Percentiles rank a stretch among this genome's conserved stretches.
These are phyloP conservation scores for Malurus cyaneus DNA, from an alignment of 2,113 vertebrate species.

Conservation along the genomic window DNA sequence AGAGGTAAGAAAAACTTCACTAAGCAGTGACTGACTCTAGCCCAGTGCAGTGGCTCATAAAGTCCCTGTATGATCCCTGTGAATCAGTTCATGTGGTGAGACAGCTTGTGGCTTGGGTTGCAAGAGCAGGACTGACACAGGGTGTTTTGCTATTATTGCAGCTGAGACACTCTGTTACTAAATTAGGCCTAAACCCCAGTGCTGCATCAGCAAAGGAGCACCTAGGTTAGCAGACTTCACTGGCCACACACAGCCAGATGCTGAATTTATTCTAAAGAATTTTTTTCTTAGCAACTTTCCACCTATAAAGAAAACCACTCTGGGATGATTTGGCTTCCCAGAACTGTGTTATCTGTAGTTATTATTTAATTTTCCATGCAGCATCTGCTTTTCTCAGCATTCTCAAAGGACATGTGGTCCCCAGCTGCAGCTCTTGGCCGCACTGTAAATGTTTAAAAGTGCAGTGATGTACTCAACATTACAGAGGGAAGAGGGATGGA, in stretches of 20 bases:
- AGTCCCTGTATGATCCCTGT: not conserved
- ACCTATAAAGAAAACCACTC: not conserved
- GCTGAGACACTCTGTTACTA: not conserved
- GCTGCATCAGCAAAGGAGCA: not conserved
- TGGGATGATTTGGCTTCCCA: not conserved
- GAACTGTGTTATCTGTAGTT: not conserved
- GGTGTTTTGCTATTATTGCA: not conserved
- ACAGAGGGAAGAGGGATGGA: not conserved
- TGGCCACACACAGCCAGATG: not conserved
- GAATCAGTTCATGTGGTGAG: not conserved
- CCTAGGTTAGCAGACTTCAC: not conserved
- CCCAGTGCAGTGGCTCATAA: not conserved
- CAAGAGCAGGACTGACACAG: not conserved
- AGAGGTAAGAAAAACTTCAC: not conserved
- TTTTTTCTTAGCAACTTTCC: not conserved
- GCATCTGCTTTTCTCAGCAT: not conserved
- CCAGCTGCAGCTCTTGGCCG: not conserved
- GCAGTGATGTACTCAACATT: not conserved
- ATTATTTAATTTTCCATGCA: not conserved
- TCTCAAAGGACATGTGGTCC: not conserved
- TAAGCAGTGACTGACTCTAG: not conserved
- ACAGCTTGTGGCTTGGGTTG: not conserved
- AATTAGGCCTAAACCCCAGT: not conserved
- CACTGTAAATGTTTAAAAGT: not conserved
- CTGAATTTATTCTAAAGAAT: not conserved